phyloP scores from a whole-genome alignment of 1,140 invertebrate genomes.

The Drosophila pachea region DNA sequence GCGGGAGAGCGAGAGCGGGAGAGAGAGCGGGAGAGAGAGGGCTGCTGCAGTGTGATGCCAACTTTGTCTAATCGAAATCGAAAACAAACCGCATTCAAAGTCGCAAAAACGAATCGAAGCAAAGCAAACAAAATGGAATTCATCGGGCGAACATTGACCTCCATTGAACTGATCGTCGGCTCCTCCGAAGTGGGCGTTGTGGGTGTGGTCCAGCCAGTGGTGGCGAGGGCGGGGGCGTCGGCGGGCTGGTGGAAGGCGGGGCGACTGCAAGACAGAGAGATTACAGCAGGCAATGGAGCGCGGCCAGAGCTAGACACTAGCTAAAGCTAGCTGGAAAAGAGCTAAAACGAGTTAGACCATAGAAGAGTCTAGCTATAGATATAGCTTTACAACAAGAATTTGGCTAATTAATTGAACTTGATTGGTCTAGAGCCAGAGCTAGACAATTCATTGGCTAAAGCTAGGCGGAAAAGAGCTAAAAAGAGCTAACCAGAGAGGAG shows the following conservation, averaged over 20 bases:
- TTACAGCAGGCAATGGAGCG: slow-evolving; percentile 25
- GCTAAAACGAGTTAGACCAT: too few species aligned
- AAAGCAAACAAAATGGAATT: slow-evolving; percentile 4
- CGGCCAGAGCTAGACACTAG: background rate
- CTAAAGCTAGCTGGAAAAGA: background rate
- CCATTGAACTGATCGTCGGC: slow-evolving; percentile 47
- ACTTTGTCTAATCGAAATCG: slow-evolving; percentile 55
- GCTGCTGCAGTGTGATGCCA: slow-evolving; percentile 18
- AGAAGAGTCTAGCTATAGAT: too few species aligned
- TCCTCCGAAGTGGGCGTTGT: background rate
- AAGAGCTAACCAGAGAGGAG: too few species aligned
- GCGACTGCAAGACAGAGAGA: slow-evolving; percentile 25
- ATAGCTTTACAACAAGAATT: too few species aligned
- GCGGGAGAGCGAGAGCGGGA: slow-evolving; percentile 3
- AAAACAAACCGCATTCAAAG: slow-evolving; percentile 41
- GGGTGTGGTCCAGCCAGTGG: background rate
- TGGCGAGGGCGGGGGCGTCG: background rate
- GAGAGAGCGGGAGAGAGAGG: background rate
- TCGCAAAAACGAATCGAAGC: slow-evolving; percentile 27
- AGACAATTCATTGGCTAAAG: too few species aligned
- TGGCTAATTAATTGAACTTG: too few species aligned
- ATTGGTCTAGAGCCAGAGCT: too few species aligned
- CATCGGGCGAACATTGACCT: slow-evolving; percentile 47
- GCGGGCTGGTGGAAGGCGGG: background rate
- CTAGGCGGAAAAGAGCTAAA: too few species aligned